These are phyloP conservation scores for Amyelois transitella DNA, from an alignment of 1,140 invertebrate species.

Conservation along the genomic window DNA sequence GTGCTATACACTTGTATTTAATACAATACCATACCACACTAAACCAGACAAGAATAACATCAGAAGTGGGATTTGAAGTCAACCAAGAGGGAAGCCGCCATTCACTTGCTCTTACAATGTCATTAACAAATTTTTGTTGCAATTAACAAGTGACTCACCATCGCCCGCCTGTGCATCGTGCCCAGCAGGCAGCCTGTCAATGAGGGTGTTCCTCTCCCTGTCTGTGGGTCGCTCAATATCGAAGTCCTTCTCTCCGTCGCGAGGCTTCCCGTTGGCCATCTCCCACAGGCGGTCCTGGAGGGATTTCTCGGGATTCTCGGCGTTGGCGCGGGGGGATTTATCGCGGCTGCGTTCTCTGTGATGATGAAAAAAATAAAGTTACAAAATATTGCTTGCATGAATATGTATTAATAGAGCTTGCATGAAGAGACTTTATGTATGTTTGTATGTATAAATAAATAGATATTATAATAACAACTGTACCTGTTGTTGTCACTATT, in stretches of 20 bases:
- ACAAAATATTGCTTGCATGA: not conserved
- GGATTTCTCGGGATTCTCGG: constrained; percentile 34
- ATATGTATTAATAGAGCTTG: no score
- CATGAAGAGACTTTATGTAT: no score
- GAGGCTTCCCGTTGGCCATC: constrained; percentile 67
- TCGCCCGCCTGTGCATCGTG: constrained; percentile 11
- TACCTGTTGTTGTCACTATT: no score
- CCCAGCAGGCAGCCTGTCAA: constrained; percentile 9
- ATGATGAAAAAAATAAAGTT: not conserved
- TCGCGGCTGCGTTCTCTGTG: constrained; percentile 46
- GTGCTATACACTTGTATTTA: no score
- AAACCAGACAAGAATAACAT: no score
- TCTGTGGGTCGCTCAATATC: not conserved
- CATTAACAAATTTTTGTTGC: no score
- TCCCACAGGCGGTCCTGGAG: constrained; percentile 69
- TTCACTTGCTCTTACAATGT: no score
- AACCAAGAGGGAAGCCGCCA: no score
- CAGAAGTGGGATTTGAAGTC: no score
- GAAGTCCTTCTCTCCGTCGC: constrained; percentile 11
- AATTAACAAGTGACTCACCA: constrained; percentile 15
- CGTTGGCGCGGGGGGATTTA: constrained; percentile 41
- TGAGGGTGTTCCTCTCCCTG: constrained; percentile 4
- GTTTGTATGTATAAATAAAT: no score
- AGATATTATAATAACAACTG: no score
- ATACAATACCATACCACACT: no score